A percentile compares a stretch with the other conserved stretches of the same genome.
Conservation (phyloP, 2,888 invertebrate species). For the Oasisia sp. region DNA sequence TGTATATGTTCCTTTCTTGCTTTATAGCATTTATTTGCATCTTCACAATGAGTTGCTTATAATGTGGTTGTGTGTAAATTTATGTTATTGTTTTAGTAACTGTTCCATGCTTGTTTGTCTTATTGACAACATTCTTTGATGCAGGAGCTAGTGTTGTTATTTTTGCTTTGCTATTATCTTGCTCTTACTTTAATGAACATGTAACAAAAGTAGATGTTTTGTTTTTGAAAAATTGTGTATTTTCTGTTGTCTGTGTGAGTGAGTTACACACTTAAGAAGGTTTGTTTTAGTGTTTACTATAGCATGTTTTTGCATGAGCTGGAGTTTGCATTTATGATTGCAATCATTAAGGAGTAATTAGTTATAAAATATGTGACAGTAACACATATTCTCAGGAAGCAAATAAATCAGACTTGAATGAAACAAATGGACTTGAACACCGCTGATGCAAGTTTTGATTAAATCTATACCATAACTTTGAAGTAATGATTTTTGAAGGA, state of each 20-base stretch:
- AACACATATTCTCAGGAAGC: neutral
- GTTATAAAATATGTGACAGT: neutral
- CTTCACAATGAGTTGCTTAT: neutral
- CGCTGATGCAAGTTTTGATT: no score
- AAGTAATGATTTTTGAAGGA: no score
- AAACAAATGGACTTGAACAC: neutral
- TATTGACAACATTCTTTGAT: neutral
- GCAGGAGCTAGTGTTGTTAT: neutral
- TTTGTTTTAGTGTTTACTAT: neutral
- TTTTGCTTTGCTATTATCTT: neutral
- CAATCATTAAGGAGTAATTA: neutral
- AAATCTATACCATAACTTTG: no score
- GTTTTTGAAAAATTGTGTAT: neutral
- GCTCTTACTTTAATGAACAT: neutral
- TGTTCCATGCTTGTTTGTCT: neutral
- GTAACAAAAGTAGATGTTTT: neutral
- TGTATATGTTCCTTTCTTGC: neutral
- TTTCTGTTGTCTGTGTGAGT: neutral
- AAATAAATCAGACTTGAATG: neutral
- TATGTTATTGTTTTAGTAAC: neutral
- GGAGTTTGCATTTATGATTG: neutral
- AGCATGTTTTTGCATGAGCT: neutral
- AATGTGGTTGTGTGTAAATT: neutral
- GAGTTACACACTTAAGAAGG: neutral
- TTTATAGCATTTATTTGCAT: neutral